Evolutionary conservation across 2,888 invertebrate species (phyloP).

Genomic region (Patella pellucida): DNA sequence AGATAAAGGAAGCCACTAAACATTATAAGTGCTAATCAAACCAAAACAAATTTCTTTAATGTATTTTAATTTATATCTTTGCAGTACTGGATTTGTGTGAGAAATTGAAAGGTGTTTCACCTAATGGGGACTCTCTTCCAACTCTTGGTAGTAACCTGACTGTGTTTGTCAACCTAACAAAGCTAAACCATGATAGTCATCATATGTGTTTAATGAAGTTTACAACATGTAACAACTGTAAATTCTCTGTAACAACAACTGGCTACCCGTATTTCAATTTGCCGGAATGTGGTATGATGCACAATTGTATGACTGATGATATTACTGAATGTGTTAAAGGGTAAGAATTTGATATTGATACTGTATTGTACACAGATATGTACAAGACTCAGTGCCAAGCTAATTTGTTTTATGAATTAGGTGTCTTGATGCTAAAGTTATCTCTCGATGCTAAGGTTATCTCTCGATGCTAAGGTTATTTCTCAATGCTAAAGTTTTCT

Average conservation of each 20-base stretch:
- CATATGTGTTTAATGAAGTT: slow-evolving; percentile 27
- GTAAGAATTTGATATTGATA: no score
- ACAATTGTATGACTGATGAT: no score
- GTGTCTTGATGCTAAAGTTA: not conserved
- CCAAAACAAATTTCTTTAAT: no score
- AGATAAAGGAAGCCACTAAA: no score
- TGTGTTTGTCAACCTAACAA: slow-evolving; percentile 11
- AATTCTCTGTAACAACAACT: slow-evolving; percentile 19
- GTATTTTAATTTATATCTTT: not conserved
- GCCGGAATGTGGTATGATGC: no score
- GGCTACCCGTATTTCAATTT: not conserved
- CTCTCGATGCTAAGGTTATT: not conserved
- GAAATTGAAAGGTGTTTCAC: not conserved
- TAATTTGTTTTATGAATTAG: not conserved
- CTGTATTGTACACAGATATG: no score
- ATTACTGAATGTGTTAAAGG: no score
- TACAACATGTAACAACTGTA: slow-evolving; percentile 25
- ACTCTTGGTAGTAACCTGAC: not conserved
- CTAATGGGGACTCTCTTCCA: slow-evolving; percentile 21
- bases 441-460: no score
- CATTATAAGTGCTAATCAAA: no score
- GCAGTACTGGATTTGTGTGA: slow-evolving; percentile 18
- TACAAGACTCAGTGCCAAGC: no score
- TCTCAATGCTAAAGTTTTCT: not conserved
- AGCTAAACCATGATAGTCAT: not conserved